Conservation (phyloP, 1,140 invertebrate genomes). For the Drosophila ironensis region DNA sequence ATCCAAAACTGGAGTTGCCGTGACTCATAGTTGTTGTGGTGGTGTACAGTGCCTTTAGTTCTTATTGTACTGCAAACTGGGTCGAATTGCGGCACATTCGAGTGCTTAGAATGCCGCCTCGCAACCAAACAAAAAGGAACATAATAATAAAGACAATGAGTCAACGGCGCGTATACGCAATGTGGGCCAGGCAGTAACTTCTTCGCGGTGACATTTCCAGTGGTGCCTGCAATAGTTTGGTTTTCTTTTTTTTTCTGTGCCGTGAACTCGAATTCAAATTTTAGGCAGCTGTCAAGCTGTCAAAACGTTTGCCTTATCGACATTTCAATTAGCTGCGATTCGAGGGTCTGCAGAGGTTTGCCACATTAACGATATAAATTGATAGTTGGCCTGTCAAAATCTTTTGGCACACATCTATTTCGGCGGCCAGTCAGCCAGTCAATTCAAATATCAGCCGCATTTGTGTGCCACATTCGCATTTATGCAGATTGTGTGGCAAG, state of each 20-base stretch:
- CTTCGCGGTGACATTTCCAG: conserved; percentile 48
- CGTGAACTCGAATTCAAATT: conserved; percentile 9
- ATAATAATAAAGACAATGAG: conserved; percentile 42
- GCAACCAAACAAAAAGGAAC: background rate
- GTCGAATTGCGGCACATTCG: conserved; percentile 54
- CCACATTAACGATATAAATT: conserved; percentile 49
- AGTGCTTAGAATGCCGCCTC: conserved; percentile 42
- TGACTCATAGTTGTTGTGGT: conserved; percentile 39
- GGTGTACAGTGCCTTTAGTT: conserved; percentile 4
- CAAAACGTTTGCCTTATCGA: conserved; percentile 71
- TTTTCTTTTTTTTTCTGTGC: background rate
- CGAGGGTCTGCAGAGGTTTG: conserved; percentile 37
- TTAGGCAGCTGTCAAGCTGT: conserved; percentile 49
- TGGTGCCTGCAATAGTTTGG: background rate
- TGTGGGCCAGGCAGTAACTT: conserved; percentile 61
- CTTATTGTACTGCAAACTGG: conserved; percentile 49
- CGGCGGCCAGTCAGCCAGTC: conserved; percentile 41
- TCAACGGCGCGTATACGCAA: conserved; percentile 75
- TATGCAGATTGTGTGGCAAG: conserved; percentile 69
- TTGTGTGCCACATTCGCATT: conserved; percentile 44
- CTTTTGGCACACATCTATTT: conserved; percentile 75
- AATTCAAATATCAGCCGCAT: conserved; percentile 43
- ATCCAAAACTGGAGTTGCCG: conserved; percentile 61
- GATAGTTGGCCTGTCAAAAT: conserved; percentile 72
- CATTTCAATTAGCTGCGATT: conserved; percentile 71